These are phyloP conservation scores for Cinara cedri DNA, from an alignment of 2,888 invertebrate species.

Conservation along the genomic window DNA sequence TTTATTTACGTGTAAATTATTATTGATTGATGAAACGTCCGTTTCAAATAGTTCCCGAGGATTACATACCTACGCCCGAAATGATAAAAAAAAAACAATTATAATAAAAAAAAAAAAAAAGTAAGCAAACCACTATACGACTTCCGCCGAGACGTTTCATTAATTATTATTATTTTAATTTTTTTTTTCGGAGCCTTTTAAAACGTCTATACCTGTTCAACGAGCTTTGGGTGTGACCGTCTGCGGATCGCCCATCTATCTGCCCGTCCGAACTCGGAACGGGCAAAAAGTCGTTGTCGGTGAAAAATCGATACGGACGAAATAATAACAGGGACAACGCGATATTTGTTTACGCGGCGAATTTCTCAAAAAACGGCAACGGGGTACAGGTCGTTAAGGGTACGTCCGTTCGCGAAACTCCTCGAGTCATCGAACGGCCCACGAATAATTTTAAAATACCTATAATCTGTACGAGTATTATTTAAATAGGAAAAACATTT, in stretches of 20 bases:
- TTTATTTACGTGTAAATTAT: neutral
- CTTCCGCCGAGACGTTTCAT: neutral
- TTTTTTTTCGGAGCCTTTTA: neutral
- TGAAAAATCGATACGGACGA: neutral
- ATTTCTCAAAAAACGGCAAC: too few species aligned
- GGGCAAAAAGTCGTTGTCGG: too few species aligned
- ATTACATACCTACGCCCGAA: neutral
- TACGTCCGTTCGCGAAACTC: too few species aligned
- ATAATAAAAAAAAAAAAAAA: neutral
- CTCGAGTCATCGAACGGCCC: too few species aligned
- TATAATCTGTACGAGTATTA: too few species aligned
- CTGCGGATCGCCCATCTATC: too few species aligned
- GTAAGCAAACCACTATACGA: neutral
- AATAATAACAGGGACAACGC: too few species aligned
- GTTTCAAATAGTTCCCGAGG: neutral
- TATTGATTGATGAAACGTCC: slow-evolving; percentile 19
- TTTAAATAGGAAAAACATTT: too few species aligned
- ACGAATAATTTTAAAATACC: too few species aligned
- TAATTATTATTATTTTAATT: neutral
- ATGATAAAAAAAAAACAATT: neutral
- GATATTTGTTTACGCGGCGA: too few species aligned
- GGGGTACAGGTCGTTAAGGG: too few species aligned
- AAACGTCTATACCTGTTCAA: neutral
- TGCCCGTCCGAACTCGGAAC: too few species aligned
- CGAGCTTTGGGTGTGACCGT: neutral